These are phyloP conservation scores for Drosophila rubida DNA, from an alignment of 2,888 invertebrate species.

Conservation along the genomic window DNA sequence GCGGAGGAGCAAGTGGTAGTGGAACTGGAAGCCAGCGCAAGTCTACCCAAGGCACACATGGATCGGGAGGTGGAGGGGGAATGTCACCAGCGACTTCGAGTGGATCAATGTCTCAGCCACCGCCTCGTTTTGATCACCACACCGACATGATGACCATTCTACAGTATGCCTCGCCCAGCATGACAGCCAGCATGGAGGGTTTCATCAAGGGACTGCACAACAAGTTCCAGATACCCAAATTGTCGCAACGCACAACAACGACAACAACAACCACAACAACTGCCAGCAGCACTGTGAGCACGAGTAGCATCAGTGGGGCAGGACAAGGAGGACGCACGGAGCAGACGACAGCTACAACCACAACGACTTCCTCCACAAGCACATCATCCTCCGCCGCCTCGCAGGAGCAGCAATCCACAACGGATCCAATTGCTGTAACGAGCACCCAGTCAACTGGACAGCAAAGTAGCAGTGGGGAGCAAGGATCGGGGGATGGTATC, in stretches of 20 bases:
- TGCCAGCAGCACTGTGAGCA: neutral
- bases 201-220: conserved; percentile 91
- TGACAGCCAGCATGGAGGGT: conserved; percentile 89
- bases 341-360: conserved; percentile 10
- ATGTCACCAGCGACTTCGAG: conserved; percentile 59
- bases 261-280: neutral
- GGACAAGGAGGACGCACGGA: conserved; percentile 37
- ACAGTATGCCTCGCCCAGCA: conserved; percentile 86
- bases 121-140: conserved; percentile 80
- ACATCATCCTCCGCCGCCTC: conserved; percentile 22
- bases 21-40: conserved; percentile 50
- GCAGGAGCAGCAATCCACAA: conserved; percentile 27
- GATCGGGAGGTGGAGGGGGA: conserved; percentile 39
- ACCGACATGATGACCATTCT: conserved; percentile 86
- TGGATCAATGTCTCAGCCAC: conserved; percentile 78
- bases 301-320: conserved; percentile 28
- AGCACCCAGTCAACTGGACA: conserved; percentile 7
- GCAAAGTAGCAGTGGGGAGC: conserved; percentile 8
- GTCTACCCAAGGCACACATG: conserved; percentile 4
- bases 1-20: conserved; percentile 15
- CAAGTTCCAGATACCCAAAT: conserved; percentile 94
- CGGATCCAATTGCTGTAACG: conserved; percentile 14
- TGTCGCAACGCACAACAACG: conserved; percentile 86
- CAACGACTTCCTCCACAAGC: conserved; percentile 1
- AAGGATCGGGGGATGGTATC: conserved; percentile 50